These are phyloP conservation scores for Eucidaris tribuloides DNA, from an alignment of 35 echinoderm and acorn worm genomes.

Conservation along the genomic window DNA sequence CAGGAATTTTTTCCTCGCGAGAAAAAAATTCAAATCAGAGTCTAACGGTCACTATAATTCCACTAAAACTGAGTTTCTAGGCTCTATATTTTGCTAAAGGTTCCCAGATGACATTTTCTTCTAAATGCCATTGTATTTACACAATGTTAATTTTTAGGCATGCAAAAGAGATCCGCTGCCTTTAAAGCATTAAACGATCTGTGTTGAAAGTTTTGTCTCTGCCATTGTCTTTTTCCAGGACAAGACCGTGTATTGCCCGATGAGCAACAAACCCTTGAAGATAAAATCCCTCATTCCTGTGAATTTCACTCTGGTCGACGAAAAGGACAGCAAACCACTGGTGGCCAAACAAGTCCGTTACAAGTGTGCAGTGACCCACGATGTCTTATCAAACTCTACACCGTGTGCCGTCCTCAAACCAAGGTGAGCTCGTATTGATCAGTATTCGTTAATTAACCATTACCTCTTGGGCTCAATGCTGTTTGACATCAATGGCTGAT, in stretches of 20 bases:
- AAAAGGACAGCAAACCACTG: slow-evolving; percentile 58
- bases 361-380: slow-evolving; percentile 96
- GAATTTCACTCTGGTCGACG: slow-evolving; percentile 69
- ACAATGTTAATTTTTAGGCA: no score
- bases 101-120: no score
- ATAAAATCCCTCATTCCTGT: slow-evolving; percentile 81
- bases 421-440: slow-evolving; percentile 75
- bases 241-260: slow-evolving; percentile 91
- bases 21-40: no score
- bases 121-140: no score
- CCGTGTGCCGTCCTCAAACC: slow-evolving; percentile 78
- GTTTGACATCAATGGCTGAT: not conserved
- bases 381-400: slow-evolving; percentile 81
- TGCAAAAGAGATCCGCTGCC: no score
- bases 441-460: not conserved
- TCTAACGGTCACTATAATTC: no score
- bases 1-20: no score
- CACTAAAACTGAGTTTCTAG: no score
- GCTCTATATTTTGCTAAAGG: no score
- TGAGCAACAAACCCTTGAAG: slow-evolving; percentile 85
- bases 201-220: no score
- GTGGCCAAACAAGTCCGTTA: slow-evolving; percentile 79
- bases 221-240: slow-evolving; percentile 55
- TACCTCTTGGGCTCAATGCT: not conserved
- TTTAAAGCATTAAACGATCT: no score